phyloP scores from a whole-genome alignment of 2,113 vertebrate genomes.

The Oncorhynchus clarkii region DNA sequence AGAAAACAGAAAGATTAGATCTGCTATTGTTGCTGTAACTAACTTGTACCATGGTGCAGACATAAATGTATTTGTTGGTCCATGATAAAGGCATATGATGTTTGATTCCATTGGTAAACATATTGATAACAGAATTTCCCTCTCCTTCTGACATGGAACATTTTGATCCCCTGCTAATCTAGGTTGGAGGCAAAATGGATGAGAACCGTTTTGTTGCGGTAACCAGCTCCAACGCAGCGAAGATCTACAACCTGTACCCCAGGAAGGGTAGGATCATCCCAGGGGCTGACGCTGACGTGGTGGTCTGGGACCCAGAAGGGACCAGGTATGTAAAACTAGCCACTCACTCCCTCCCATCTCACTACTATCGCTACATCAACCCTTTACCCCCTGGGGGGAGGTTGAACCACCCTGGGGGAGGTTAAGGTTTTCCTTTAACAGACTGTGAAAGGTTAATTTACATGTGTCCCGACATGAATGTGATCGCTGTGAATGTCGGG shows the following conservation, averaged over 20 bases:
- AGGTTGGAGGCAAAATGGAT: conserved; percentile 97
- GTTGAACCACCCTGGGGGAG: too few species aligned
- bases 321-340: conserved; percentile 78
- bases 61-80: too few species aligned
- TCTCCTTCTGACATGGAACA: not conserved
- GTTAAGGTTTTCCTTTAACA: too few species aligned
- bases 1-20: too few species aligned
- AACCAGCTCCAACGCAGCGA: conserved; percentile 94
- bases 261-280: conserved; percentile 94
- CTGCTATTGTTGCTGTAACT: too few species aligned
- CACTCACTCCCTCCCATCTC: conserved; percentile 11
- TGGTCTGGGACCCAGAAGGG: conserved; percentile 97
- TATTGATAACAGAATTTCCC: too few species aligned
- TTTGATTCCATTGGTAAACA: not conserved
- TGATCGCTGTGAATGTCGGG: too few species aligned
- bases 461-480: too few species aligned
- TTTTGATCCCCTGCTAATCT: conserved; percentile 10
- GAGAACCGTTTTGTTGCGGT: conserved; percentile 96
- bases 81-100: not conserved
- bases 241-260: conserved; percentile 96
- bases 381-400: too few species aligned
- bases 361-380: too few species aligned
- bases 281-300: conserved; percentile 90
- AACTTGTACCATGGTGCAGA: too few species aligned
- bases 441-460: too few species aligned